Evolutionary conservation across 2,888 invertebrate species (phyloP), one percentile per base, ranked within the genome.

Genomic region (Tetranychus piercei): DNA sequence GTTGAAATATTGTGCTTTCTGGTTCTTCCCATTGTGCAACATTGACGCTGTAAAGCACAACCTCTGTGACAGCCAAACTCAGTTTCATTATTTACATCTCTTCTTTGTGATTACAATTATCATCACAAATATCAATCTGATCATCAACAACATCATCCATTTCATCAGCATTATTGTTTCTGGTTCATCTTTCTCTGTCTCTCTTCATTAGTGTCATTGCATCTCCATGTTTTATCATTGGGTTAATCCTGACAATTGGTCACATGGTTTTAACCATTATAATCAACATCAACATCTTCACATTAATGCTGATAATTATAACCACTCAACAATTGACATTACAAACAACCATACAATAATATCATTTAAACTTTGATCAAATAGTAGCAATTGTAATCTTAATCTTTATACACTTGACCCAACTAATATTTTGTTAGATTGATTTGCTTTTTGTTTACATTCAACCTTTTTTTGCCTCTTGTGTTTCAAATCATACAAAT

Each of bases 231-330:
- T 55, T 55, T 55, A 55, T 55, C 55, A 15, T 55, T 55, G 55
- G 55, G 55, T 55, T 55, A 55, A 55, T 55, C 55, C 55, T 55
- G 55, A 55, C 55, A 55, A 55, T 55, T 55, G 55, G 55, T 55
- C 55, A 55, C 55, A 55, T 55, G 55, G 55, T 55, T 55, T 55
- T 15, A 55, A 55, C 9, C 55, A 55, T 55, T 55, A 15, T 55
- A 55, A 55, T 55, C 55, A 55, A 15, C 55, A 55, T 55, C 15
- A 15, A 55, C 55, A 55, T 55, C 7, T 15, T 34, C 34, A 34
- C 34, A 34, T 34, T 34, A 34, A 34, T 34, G 34, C 34, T 34
- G 34, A 34, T 34, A 34, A 34, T 34, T 34, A 34, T 34, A 34
- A 34, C 34, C 34, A 34, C 34, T 34, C 34, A 34, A 34, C 34